Evolutionary conservation across 2,113 vertebrate genomes (phyloP).

Genomic region (Thymallus thymallus): DNA sequence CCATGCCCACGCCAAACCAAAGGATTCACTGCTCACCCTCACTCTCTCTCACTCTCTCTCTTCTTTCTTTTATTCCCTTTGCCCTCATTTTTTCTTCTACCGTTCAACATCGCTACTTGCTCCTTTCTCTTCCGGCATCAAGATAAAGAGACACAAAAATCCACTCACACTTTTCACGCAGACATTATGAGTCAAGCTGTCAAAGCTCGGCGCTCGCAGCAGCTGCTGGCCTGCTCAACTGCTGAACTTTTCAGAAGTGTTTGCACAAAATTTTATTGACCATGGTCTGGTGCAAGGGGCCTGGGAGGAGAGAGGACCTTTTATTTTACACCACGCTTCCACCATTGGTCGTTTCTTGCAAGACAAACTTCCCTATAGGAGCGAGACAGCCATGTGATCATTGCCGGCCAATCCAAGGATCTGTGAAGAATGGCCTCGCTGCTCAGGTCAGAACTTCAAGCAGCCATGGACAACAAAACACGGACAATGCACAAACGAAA

Average conservation of each 20-base stretch:
- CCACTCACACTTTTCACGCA: not conserved
- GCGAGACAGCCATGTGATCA: slow-evolving; percentile 68
- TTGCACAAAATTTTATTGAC: slow-evolving; percentile 80
- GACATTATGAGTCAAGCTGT: slow-evolving; percentile 74
- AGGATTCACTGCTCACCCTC: not conserved
- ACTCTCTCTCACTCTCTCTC: not conserved
- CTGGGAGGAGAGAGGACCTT: slow-evolving; percentile 32
- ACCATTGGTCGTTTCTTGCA: slow-evolving; percentile 70
- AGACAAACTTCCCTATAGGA: slow-evolving; percentile 58
- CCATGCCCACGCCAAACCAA: not conserved
- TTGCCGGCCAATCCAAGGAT: slow-evolving; percentile 20
- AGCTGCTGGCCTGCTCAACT: slow-evolving; percentile 75
- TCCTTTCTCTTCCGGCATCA: slow-evolving; percentile 33
- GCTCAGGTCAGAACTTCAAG: slow-evolving; percentile 17
- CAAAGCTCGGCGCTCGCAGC: slow-evolving; percentile 72
- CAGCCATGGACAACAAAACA: not conserved
- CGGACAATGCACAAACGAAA: not conserved
- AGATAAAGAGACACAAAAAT: slow-evolving; percentile 54
- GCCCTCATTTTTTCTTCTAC: not conserved
- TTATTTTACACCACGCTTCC: slow-evolving; percentile 77
- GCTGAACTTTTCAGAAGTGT: slow-evolving; percentile 77
- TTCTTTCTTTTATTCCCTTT: not conserved
- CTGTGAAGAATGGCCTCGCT: slow-evolving; percentile 27
- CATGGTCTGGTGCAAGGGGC: slow-evolving; percentile 73
- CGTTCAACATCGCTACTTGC: not conserved